phyloP scores from a whole-genome alignment of 92 coral and sea anemone genomes.

The Porites lobata region DNA sequence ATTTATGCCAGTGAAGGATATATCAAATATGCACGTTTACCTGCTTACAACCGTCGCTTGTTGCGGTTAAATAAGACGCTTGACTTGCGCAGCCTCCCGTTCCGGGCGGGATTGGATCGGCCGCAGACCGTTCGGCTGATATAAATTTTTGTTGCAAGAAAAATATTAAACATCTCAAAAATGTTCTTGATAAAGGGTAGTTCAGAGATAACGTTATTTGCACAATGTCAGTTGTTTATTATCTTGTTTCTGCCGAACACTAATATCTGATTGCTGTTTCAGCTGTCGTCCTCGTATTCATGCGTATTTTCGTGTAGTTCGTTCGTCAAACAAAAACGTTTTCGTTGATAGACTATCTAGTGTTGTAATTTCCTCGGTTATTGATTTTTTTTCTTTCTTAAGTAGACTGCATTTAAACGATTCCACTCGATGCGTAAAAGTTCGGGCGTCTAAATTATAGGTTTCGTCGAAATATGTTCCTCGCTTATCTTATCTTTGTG shows the following conservation, averaged over 20 bases:
- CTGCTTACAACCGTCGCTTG: no score
- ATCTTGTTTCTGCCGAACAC: not conserved
- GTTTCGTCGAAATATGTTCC: not conserved
- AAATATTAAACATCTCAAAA: conserved; percentile 8
- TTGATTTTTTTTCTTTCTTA: not conserved
- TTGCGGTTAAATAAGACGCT: no score
- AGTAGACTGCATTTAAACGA: not conserved
- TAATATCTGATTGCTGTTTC: not conserved
- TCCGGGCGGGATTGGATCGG: no score
- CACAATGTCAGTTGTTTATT: not conserved
- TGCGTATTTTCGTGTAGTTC: not conserved
- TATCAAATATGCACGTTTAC: no score
- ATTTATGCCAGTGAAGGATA: no score
- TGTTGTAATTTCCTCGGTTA: not conserved
- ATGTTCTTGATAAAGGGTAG: not conserved
- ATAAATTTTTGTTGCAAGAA: no score
- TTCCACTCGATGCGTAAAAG: not conserved
- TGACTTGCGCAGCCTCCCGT: no score
- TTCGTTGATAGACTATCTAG: not conserved
- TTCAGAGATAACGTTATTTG: not conserved
- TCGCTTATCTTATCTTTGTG: conserved; percentile 1
- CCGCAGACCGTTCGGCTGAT: no score
- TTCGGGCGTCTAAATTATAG: not conserved
- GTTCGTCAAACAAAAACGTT: not conserved
- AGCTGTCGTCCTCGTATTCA: not conserved